A percentile compares a stretch with the other conserved stretches of the same genome.
Conservation (phyloP, 2,113 vertebrate species). For the Rhodinocichla rosea region DNA sequence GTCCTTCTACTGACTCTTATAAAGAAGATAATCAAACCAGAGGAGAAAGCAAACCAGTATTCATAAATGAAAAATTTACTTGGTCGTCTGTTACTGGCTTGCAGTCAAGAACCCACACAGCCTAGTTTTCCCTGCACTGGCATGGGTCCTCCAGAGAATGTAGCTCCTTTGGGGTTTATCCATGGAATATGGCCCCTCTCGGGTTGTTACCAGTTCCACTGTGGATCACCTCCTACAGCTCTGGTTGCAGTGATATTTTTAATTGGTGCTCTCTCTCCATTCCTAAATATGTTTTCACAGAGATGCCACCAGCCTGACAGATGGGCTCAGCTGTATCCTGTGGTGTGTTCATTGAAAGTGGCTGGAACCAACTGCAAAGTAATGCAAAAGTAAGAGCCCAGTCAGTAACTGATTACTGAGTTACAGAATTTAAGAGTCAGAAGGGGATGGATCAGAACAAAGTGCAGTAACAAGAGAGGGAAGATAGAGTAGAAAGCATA, state of each 20-base stretch:
- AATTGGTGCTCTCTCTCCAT: not conserved
- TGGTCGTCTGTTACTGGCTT: not conserved
- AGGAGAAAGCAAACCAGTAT: not conserved
- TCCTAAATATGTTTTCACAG: not conserved
- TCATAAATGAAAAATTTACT: not conserved
- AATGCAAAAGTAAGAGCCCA: not conserved
- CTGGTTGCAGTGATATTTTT: not conserved
- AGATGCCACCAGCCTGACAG: not conserved
- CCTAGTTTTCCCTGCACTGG: not conserved
- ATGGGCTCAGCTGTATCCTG: not conserved
- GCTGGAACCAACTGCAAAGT: not conserved
- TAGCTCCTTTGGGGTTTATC: not conserved
- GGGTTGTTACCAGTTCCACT: not conserved
- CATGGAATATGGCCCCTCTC: not conserved
- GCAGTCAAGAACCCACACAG: not conserved
- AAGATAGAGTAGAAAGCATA: not conserved
- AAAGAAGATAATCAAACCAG: not conserved
- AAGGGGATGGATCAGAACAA: not conserved
- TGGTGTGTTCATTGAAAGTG: not conserved
- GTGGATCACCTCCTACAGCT: not conserved
- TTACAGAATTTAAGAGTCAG: not conserved
- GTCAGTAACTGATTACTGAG: not conserved
- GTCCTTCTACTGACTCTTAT: not conserved
- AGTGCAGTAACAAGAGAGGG: not conserved
- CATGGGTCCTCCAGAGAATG: not conserved